These are phyloP conservation scores for Aphelinus atriplicis DNA, from an alignment of 1,140 invertebrate species.

Conservation along the genomic window DNA sequence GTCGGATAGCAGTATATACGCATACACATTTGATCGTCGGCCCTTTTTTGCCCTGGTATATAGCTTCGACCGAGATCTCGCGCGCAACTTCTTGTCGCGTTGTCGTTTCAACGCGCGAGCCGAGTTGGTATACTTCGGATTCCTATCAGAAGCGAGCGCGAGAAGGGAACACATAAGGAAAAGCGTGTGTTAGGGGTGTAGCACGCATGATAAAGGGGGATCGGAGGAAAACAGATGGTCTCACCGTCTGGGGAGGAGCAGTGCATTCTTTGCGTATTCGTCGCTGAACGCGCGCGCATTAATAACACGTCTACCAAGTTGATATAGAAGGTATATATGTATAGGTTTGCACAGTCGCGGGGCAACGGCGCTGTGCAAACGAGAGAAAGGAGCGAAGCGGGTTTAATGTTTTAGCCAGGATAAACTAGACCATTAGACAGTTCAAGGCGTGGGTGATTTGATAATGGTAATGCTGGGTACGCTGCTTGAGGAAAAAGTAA, in stretches of 20 bases:
- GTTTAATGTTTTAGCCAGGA: conserved; percentile 6
- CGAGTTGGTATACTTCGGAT: background rate
- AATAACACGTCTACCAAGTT: conserved; percentile 14
- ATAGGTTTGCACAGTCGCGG: too few species aligned
- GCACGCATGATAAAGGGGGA: background rate
- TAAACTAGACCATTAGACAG: conserved; percentile 26
- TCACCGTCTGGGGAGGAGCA: background rate
- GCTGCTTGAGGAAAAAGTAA: too few species aligned
- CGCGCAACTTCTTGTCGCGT: too few species aligned
- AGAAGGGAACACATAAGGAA: too few species aligned
- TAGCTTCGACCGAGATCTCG: too few species aligned
- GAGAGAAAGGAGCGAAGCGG: conserved; percentile 18
- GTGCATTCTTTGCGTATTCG: conserved; percentile 14
- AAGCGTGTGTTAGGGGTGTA: background rate
- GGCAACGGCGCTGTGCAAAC: background rate
- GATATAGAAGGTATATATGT: background rate
- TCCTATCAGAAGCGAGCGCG: background rate
- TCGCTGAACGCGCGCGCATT: conserved; percentile 6
- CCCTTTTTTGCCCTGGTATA: background rate
- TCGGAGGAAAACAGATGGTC: background rate
- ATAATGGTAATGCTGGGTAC: background rate
- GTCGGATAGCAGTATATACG: too few species aligned
- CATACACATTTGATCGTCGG: too few species aligned
- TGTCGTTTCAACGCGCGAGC: too few species aligned
- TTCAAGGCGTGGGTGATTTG: conserved; percentile 30